phyloP scores from a whole-genome alignment of 35 echinoderm and acorn worm species.

The Acanthaster planci region DNA sequence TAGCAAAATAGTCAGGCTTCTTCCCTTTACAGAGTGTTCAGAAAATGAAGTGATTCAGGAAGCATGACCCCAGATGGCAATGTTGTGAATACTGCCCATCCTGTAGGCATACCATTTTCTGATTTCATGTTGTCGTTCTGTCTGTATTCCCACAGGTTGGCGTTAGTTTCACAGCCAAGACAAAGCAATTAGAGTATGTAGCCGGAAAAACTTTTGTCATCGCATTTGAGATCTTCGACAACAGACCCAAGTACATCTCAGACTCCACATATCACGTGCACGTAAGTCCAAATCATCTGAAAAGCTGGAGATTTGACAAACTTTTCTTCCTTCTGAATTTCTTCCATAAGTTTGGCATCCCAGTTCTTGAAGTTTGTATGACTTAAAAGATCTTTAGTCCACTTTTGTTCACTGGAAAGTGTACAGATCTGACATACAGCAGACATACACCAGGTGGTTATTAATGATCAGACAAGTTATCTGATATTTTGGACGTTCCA shows the following conservation, averaged over 20 bases:
- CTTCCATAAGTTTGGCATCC: neutral
- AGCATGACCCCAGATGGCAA: neutral
- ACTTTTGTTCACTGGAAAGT: neutral
- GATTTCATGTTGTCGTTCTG: neutral
- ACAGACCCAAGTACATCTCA: neutral
- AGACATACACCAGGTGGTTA: neutral
- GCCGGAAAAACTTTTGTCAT: conserved; percentile 49
- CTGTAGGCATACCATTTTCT: neutral
- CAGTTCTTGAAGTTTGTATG: too few species aligned
- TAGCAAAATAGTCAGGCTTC: neutral
- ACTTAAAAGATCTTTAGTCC: neutral
- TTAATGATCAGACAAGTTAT: neutral
- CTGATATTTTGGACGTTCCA: too few species aligned
- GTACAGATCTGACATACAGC: neutral
- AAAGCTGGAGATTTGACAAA: neutral
- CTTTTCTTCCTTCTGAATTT: neutral
- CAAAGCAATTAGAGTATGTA: conserved; percentile 37
- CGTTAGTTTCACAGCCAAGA: conserved; percentile 41
- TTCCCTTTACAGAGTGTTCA: too few species aligned
- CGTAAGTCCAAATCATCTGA: conserved; percentile 32
- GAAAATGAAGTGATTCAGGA: neutral
- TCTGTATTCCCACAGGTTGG: conserved; percentile 45
- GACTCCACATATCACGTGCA: conserved; percentile 38
- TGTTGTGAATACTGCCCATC: neutral
- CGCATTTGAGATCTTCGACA: conserved; percentile 56